Conservation (phyloP, 2,888 invertebrate species). For the Orthosia gracilis region DNA sequence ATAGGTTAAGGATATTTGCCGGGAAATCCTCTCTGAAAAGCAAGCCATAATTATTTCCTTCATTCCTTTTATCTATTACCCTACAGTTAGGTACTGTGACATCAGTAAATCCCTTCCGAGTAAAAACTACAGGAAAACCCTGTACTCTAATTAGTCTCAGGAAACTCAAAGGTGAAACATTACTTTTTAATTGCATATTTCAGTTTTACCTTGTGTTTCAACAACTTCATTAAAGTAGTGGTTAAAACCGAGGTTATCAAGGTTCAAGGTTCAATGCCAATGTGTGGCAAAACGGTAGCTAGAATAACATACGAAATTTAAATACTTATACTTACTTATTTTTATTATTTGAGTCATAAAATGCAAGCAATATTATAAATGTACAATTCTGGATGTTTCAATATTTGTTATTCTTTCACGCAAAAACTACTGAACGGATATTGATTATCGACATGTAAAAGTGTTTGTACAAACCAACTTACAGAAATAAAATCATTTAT, state of each 20-base stretch:
- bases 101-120: slow-evolving; percentile 23
- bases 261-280: slow-evolving; percentile 21
- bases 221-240: not conserved
- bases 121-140: slow-evolving; percentile 12
- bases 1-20: not conserved
- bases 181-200: not conserved
- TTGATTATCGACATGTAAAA: too few species aligned
- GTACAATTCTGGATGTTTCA: too few species aligned
- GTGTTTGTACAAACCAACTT: too few species aligned
- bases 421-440: too few species aligned
- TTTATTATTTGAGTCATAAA: too few species aligned
- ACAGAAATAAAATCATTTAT: too few species aligned
- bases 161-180: not conserved
- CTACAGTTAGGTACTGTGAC: not conserved
- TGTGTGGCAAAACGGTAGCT: not conserved
- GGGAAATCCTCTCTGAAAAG: not conserved
- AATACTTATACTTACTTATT: too few species aligned
- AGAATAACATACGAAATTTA: not conserved
- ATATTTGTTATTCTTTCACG: too few species aligned
- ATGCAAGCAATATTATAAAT: too few species aligned
- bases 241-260: not conserved
- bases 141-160: not conserved
- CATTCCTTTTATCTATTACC: not conserved
- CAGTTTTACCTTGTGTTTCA: slow-evolving; percentile 10
- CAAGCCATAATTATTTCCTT: not conserved